Base-by-base conservation (phyloP, 2,113 vertebrate genomes). In the Cairina moschata region DNA sequence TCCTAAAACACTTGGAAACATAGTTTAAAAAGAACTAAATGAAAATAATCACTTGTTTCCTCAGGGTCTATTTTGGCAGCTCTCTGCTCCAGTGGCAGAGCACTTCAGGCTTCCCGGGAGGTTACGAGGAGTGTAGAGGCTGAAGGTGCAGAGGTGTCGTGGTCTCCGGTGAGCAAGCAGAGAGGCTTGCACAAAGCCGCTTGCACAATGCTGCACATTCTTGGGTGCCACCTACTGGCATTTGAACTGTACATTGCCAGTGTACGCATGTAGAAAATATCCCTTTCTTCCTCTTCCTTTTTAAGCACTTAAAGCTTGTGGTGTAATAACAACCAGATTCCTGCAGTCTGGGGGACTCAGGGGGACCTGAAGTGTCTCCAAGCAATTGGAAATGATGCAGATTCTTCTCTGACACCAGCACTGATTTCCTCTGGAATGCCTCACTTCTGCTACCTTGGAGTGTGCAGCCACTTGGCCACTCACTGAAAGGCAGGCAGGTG, bases 161-260 rank as follows among this genome's bases (percentile, higher is more conserved):
- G 5, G 2, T 4, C 28, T 9, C 5, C 4, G 7, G 18, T 3
- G 58, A 58, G 36, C 25, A 9, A 38, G 32, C 4, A 18, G 21
- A 2, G 6, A 7, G 40, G 29, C 65, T 23, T 0, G 10, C 67
- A 80, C 73, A 22, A 52, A 60, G 77, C 32, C 60, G 74, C 32
- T 60, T 31, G 4, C 1, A 50, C 52, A 25, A 31, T 5, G 68
- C 83, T 56, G 77, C 23, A 12, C 84, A 91, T 93, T 79, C 91
- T 85, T 65, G 81, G 77, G 54, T 89, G 95, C 95, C 95, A 95
- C 84, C 95, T 97, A 59, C 96, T 52, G 94, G 91, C 83, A 82
- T 15, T 1, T 8, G 60, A 29, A 26, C 66, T 12, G 42, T 20
- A 17, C 60, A 23, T 11, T 6, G n/a, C 8, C 73, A 16, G 44